Evolutionary conservation across 30 jellyfish, hydroid and myxozoan species (phyloP), one percentile per base, ranked within the genome.

Genomic region (Turritopsis rubra): DNA sequence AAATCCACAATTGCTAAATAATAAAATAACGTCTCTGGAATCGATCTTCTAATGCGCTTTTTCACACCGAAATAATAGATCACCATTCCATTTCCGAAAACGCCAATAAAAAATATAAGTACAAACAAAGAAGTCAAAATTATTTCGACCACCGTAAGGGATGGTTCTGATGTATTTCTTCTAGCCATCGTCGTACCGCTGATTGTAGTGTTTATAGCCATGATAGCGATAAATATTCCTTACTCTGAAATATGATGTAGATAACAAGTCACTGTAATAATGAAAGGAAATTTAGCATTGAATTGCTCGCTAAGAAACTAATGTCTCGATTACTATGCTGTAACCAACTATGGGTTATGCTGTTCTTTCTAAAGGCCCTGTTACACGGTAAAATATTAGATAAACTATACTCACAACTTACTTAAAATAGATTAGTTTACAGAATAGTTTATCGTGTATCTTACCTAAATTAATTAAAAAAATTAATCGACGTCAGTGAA

Each of bases 21-120:
- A 65, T 84, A 80, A 66, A 93, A 93, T 65, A 93, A 75, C 31
- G 73, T 77, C 83, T 93, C 99, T 20, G 99, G 96, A 20, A 93
- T 91, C 18, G 95, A 79, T 29, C 97, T 78, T 0, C 52, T 23
- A 13, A 1, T 65, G 54, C 88, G 71, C 65, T 82, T 88, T 41
- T 79, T 79, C 30, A 81, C 75, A 21, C 99, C 96, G 66, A 93
- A 93, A 17, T 84, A 89, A 80, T 81, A 89, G 66, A 92, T 88
- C 27, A 93, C 96, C n/a, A 88, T 88, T 1, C 88, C 81, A 75
- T 93, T 93, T 7, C 99, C 99, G 4, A 88, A 54, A 3, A 91
- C 83, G 20, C 99, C 99, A 54, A 93, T 52, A 21, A 85, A 83
- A 31, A 93, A 80, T 1, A 93, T 89, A 75, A 86, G 25, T 17